Evolutionary conservation across 2,888 invertebrate genomes (phyloP).

Genomic region (Euproctis similis): DNA sequence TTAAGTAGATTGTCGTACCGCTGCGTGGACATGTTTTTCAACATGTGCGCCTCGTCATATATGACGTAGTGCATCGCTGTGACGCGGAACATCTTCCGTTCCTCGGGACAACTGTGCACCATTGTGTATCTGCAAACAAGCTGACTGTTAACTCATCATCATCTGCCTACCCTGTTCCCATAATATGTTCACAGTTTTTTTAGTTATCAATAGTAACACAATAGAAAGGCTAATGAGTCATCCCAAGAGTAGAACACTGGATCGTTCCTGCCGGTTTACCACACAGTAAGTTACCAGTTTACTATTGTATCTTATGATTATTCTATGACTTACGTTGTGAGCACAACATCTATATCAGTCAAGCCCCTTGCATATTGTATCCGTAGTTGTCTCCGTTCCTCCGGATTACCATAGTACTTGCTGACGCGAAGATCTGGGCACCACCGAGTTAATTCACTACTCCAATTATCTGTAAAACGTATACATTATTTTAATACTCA

Average conservation of each 20-base stretch:
- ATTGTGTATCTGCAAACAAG: conserved; percentile 76
- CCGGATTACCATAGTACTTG: conserved; percentile 91
- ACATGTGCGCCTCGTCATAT: conserved; percentile 98
- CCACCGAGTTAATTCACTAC: conserved; percentile 85
- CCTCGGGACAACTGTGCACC: conserved; percentile 90
- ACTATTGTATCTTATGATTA: no score
- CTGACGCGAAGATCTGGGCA: conserved; percentile 86
- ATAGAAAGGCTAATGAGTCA: no score
- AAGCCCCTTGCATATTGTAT: conserved; percentile 84
- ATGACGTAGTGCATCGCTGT: conserved; percentile 93
- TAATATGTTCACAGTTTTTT: no score
- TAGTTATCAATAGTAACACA: no score
- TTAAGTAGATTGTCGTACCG: conserved; percentile 91
- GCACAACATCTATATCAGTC: conserved; percentile 85
- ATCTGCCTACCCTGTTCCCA: no score
- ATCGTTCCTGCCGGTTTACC: no score
- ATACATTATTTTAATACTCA: no score
- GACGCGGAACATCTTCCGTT: conserved; percentile 92
- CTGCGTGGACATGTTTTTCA: conserved; percentile 97
- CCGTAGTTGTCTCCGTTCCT: conserved; percentile 86
- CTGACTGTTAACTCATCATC: no score
- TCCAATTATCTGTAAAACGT: conserved; percentile 91
- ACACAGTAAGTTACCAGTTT: no score
- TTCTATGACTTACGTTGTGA: conserved; percentile 92
- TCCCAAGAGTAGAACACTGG: no score